Base-by-base conservation (phyloP, 1,140 invertebrate genomes). In the Scaptomyza pallida region DNA sequence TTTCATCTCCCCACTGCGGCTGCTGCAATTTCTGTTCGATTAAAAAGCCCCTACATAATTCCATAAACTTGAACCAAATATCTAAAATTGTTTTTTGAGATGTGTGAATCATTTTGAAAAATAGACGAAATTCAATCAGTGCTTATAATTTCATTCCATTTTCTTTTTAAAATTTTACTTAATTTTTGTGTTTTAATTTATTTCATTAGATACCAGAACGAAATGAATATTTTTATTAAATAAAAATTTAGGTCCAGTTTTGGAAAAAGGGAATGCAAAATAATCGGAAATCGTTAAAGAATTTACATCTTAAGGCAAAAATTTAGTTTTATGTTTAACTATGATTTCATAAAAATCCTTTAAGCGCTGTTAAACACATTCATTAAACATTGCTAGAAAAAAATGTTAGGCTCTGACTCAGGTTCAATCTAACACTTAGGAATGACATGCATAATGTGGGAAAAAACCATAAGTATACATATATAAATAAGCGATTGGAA, bases 401-500 rank as follows among this genome's bases (percentile, higher is more conserved):
- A 60, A 43, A 52, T 10, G 16, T 3, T 40, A 33, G 23, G 1
- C 30, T 15, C 6, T 9, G 13, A 10, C 8, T 15, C 30, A 12
- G 30, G 1, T 0, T 48, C 4, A 21, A 47, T 37, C 30, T 37
- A 12, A 8, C n/a, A 48, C 16, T 13, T 6, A 47, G n/a, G 21
- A 48, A 37, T 47, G 43, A 48, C 44, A 37, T 5, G 33, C 33
- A 60, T 48, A 48, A 21, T 26, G 48, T 23, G 26, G 19, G 33
- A 37, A n/a, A 35, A 35, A 26, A n/a, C n/a, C 23, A 26, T 30
- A 37, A 12, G 3, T 6, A 6, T 13, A 40, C 9, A 37, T 16
- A 8, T 61, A 48, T 50, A 64, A 26, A 50, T 64, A 48, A 48
- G 23, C 26, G 48, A 26, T 55, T 56, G 35, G 37, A n/a, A 65